Conservation (phyloP, 2,113 vertebrate species). For the Capra hircus region DNA sequence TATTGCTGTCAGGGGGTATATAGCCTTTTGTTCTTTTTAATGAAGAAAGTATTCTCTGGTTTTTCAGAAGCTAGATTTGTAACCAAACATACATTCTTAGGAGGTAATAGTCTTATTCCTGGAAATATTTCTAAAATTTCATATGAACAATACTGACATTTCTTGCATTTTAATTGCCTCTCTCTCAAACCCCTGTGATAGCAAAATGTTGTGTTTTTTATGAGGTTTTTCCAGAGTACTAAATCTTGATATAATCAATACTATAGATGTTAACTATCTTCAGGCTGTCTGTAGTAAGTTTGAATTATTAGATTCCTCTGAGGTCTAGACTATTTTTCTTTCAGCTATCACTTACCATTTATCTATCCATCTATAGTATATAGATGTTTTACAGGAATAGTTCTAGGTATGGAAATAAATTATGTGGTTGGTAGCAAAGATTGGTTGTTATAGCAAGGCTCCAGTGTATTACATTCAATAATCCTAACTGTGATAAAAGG, state of each 20-base stretch:
- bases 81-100: constrained; percentile 11
- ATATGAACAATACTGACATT: constrained; percentile 13
- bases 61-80: constrained; percentile 9
- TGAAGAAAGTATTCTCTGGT: background rate
- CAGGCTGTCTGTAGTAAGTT: constrained; percentile 63
- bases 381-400: constrained; percentile 61
- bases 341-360: constrained; percentile 63
- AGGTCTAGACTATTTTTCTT: constrained; percentile 64
- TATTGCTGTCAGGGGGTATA: background rate
- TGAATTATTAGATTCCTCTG: constrained; percentile 71
- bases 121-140: constrained; percentile 54
- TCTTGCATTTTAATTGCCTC: constrained; percentile 61
- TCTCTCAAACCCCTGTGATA: constrained; percentile 26
- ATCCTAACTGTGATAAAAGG: constrained; percentile 31
- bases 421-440: constrained; percentile 59
- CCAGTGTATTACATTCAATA: constrained; percentile 56
- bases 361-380: constrained; percentile 62
- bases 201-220: constrained; percentile 61
- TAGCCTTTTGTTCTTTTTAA: background rate
- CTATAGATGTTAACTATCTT: constrained; percentile 60
- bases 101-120: constrained; percentile 20
- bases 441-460: constrained; percentile 45
- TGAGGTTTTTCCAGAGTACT: constrained; percentile 17
- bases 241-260: constrained; percentile 72
- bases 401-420: constrained; percentile 69